A percentile compares a stretch with the other conserved stretches of the same genome.
Conservation (phyloP, 2,888 invertebrate genomes). For the Lottia scabra region DNA sequence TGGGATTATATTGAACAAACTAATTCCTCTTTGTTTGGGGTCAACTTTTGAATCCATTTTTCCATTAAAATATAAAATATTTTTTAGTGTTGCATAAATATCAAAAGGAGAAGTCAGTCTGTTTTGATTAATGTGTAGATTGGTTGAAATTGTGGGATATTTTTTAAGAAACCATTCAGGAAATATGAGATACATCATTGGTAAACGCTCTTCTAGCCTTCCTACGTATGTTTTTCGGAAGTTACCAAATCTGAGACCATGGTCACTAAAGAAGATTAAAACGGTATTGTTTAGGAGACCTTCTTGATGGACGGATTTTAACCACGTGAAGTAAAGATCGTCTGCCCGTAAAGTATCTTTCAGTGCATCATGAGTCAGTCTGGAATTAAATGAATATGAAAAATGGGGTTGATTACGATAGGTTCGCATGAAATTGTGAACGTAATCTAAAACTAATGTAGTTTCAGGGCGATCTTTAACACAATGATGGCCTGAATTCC, state of each 20-base stretch:
- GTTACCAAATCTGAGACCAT: conserved; percentile 87
- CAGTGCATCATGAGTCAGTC: conserved; percentile 85
- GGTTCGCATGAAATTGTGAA: conserved; percentile 73
- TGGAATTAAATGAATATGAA: conserved; percentile 86
- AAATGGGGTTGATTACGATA: conserved; percentile 77
- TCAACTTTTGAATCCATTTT: conserved; percentile 69
- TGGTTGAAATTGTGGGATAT: conserved; percentile 76
- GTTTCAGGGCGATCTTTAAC: conserved; percentile 79
- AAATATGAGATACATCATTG: conserved; percentile 80
- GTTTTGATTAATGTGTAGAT: conserved; percentile 76
- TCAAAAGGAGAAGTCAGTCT: conserved; percentile 85
- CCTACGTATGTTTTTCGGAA: conserved; percentile 83
- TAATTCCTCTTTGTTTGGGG: conserved; percentile 71
- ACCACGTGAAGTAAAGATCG: conserved; percentile 74
- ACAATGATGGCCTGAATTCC: conserved; percentile 70
- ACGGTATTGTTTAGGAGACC: conserved; percentile 41
- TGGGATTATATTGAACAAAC: not conserved
- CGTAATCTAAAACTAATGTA: conserved; percentile 80
- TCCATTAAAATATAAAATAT: conserved; percentile 70
- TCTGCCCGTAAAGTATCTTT: conserved; percentile 84
- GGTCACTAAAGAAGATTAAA: conserved; percentile 79
- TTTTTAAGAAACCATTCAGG: conserved; percentile 79
- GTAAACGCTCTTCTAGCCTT: conserved; percentile 84
- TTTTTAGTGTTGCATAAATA: conserved; percentile 81
- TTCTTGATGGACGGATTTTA: conserved; percentile 70